Evolutionary conservation across 2,113 vertebrate genomes (phyloP).

Genomic region (Anhinga rufa): DNA sequence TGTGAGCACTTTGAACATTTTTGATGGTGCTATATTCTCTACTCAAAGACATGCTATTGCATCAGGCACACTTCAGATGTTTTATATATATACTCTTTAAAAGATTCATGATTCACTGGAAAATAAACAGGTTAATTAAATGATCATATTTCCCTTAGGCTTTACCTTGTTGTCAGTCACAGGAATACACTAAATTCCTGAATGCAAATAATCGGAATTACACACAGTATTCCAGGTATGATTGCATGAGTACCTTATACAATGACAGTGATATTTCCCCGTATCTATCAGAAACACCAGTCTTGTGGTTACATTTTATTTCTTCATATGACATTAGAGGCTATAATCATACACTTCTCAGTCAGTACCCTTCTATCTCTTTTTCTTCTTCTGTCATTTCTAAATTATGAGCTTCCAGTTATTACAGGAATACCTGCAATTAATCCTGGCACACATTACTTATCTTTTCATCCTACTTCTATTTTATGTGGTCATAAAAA

Average conservation of each 20-base stretch:
- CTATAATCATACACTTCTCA: neutral
- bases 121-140: neutral
- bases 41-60: neutral
- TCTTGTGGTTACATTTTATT: neutral
- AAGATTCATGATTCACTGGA: neutral
- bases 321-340: neutral
- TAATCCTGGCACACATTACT: slow-evolving; percentile 14
- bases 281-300: neutral
- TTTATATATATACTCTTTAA: neutral
- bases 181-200: neutral
- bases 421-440: slow-evolving; percentile 14
- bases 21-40: neutral
- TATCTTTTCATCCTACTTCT: slow-evolving; percentile 24
- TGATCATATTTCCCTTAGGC: neutral
- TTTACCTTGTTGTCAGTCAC: neutral
- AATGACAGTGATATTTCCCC: neutral
- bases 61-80: neutral
- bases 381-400: slow-evolving; percentile 30
- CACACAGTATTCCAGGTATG: neutral
- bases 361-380: neutral
- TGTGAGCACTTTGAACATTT: neutral
- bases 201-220: neutral
- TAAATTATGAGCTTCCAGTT: slow-evolving; percentile 23
- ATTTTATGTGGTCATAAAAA: neutral
- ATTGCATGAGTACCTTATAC: neutral